Evolutionary conservation across 2,888 invertebrate genomes (phyloP).

Genomic region (Eucera pruinosa): DNA sequence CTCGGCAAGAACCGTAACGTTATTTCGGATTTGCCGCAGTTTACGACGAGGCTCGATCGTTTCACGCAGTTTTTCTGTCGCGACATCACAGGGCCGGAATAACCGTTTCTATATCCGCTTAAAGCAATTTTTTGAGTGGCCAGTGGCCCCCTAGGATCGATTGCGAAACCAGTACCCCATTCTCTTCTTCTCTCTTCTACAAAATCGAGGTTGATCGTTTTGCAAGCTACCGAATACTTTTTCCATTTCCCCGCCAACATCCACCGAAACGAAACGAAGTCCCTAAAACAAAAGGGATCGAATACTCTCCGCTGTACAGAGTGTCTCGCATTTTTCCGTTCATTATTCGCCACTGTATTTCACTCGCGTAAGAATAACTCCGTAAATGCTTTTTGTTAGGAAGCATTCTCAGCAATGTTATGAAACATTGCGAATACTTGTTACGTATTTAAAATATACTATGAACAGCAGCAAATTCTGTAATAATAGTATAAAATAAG

Average conservation of each 20-base stretch:
- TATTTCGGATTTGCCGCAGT: conserved; percentile 47
- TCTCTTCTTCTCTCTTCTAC: not conserved
- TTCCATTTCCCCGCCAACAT: conserved; percentile 14
- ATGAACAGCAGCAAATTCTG: too few relatives aligned
- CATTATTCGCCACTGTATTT: too few relatives aligned
- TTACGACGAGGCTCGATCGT: conserved; percentile 49
- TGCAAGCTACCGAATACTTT: conserved; percentile 14
- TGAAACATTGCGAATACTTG: too few relatives aligned
- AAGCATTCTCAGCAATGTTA: too few relatives aligned
- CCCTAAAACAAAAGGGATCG: not conserved
- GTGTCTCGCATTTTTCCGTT: too few relatives aligned
- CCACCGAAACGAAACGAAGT: conserved; percentile 25
- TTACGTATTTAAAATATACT: too few relatives aligned
- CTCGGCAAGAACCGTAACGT: conserved; percentile 39
- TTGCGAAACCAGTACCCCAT: conserved; percentile 8
- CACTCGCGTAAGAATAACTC: too few relatives aligned
- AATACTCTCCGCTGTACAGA: not conserved
- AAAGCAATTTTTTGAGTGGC: conserved; percentile 51
- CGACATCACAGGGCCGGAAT: conserved; percentile 42
- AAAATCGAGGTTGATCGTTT: conserved; percentile 50
- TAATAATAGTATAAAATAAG: too few relatives aligned
- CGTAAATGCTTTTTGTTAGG: too few relatives aligned
- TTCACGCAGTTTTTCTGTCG: conserved; percentile 35
- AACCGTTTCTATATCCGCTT: conserved; percentile 52
- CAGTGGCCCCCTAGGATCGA: conserved; percentile 23